A percentile compares a stretch with the other conserved stretches of the same genome.
Conservation (phyloP, 2,797 vertebrate genomes). For the Phalloptychus januarius region DNA sequence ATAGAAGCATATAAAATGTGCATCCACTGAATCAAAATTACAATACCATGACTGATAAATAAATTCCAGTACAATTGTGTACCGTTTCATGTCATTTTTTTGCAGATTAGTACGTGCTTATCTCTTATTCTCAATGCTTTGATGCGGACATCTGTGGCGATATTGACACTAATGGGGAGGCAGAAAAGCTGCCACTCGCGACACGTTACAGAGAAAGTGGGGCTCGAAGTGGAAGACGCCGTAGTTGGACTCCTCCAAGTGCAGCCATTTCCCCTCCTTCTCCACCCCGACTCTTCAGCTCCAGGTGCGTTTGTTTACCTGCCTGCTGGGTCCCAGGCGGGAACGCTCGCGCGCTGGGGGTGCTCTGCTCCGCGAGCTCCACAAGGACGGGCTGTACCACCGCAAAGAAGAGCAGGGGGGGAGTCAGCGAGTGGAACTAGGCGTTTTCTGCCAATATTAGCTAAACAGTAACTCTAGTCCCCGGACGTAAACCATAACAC, state of each 20-base stretch:
- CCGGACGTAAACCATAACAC: neutral
- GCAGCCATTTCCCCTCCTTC: accelerated
- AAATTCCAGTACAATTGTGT: neutral
- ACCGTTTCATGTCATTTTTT: neutral
- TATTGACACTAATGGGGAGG: neutral
- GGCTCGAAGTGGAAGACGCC: neutral
- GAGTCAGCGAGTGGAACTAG: accelerated
- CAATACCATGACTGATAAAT: too few relatives aligned
- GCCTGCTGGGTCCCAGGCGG: conserved; percentile 25
- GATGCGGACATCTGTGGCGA: neutral
- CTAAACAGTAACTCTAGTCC: neutral
- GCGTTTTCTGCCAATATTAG: neutral
- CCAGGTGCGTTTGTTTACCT: conserved; percentile 57
- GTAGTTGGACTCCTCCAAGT: neutral
- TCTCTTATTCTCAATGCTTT: neutral
- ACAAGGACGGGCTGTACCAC: conserved; percentile 71
- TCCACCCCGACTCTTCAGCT: neutral
- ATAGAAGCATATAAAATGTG: neutral
- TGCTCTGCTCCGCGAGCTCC: conserved; percentile 51
- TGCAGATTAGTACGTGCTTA: neutral
- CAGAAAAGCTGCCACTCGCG: neutral
- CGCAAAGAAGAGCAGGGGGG: neutral
- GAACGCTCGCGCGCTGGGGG: conserved; percentile 37
- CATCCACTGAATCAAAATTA: too few relatives aligned
- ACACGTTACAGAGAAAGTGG: neutral